Percentiles rank a stretch among this genome's conserved stretches.
These are phyloP conservation scores for Eristalis pertinax DNA, from an alignment of 2,888 invertebrate species.

Conservation along the genomic window DNA sequence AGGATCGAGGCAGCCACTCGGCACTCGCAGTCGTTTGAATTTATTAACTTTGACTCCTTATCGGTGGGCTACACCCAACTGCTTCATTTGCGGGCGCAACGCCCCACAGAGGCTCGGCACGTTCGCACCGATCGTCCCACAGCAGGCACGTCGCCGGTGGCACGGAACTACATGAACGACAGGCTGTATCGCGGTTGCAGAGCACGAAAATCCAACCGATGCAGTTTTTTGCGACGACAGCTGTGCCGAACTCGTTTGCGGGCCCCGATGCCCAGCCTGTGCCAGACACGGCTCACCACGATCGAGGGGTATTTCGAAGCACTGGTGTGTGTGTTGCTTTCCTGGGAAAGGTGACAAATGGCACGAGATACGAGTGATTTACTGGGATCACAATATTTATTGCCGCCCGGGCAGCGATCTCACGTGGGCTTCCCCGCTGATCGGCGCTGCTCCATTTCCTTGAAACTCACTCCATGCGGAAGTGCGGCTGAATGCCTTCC, in stretches of 20 bases:
- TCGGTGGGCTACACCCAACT: constrained; percentile 23
- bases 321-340: not conserved
- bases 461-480: not conserved
- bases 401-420: constrained; percentile 22
- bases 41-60: constrained; percentile 56
- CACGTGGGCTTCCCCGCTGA: not conserved
- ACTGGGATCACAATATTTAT: constrained; percentile 37
- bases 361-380: constrained; percentile 48
- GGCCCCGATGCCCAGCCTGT: not conserved
- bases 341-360: constrained; percentile 58
- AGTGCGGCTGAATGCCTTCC: not conserved
- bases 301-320: constrained; percentile 23
- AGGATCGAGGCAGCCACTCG: constrained; percentile 12
- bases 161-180: constrained; percentile 25
- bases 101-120: constrained; percentile 14
- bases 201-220: not conserved
- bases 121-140: constrained; percentile 13
- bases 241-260: constrained; percentile 18
- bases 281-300: not conserved
- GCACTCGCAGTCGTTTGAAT: constrained; percentile 43
- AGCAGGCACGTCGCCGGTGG: constrained; percentile 1
- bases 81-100: constrained; percentile 23
- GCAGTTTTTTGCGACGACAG: not conserved
- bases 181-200: not conserved
- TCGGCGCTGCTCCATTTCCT: not conserved